Evolutionary conservation across 2,888 invertebrate species (phyloP).

Genomic region (Limnephilus auricula): DNA sequence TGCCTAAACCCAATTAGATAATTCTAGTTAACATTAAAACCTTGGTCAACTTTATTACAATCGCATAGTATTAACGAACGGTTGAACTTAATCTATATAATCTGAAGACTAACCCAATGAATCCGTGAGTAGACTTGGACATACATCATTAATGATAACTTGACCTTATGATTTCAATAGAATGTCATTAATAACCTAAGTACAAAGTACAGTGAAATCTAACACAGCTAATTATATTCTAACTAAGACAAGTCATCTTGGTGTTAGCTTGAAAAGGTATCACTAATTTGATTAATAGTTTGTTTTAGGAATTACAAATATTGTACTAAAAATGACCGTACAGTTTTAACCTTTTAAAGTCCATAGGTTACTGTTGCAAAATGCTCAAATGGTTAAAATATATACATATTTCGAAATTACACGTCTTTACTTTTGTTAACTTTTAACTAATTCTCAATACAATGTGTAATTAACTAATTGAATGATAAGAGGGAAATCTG

Average conservation of each 20-base stretch:
- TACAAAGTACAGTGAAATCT: not conserved
- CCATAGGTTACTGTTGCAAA: not conserved
- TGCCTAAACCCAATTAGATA: not conserved
- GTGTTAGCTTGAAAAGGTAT: not conserved
- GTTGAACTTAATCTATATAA: not conserved
- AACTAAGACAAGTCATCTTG: not conserved
- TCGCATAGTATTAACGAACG: not conserved
- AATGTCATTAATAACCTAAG: not conserved
- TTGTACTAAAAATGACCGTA: not conserved
- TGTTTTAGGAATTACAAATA: not conserved
- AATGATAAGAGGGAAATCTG: not conserved
- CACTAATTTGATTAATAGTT: conserved; percentile 11
- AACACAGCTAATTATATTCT: not conserved
- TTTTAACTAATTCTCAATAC: not conserved
- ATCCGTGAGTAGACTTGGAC: not conserved
- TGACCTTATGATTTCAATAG: conserved; percentile 11
- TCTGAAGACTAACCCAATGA: not conserved
- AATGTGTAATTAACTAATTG: no score
- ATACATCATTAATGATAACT: conserved; percentile 13
- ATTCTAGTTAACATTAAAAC: not conserved
- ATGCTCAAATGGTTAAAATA: not conserved
- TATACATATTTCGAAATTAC: not conserved
- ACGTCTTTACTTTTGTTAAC: not conserved
- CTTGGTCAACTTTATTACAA: not conserved
- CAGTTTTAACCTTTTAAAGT: not conserved